phyloP scores from a whole-genome alignment of 53 echinoderm and acorn worm genomes.

The Crossaster papposus region DNA sequence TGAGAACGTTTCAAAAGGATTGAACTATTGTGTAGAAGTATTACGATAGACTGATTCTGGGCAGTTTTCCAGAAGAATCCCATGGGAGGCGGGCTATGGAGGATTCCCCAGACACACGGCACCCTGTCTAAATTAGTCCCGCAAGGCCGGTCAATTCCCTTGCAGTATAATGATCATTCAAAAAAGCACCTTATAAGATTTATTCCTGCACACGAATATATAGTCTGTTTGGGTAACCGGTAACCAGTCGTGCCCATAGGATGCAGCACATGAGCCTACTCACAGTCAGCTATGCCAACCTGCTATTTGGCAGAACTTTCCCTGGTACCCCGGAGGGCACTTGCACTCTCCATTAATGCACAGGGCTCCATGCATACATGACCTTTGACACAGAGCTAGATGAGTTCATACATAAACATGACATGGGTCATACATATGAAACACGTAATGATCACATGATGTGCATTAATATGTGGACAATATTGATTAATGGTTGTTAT shows the following conservation, averaged over 20 bases:
- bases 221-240: background rate
- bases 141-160: too few species aligned
- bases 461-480: background rate
- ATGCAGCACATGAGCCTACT: conserved; percentile 9
- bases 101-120: too few species aligned
- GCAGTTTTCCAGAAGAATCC: too few species aligned
- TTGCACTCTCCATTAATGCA: conserved; percentile 58
- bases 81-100: too few species aligned
- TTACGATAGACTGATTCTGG: too few species aligned
- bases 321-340: conserved; percentile 58
- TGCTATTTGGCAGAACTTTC: conserved; percentile 45
- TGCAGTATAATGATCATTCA: too few species aligned
- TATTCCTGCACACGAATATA: background rate
- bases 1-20: too few species aligned
- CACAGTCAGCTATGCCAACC: conserved; percentile 46
- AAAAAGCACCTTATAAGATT: too few species aligned
- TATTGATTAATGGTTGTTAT: background rate
- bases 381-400: conserved; percentile 47
- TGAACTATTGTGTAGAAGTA: too few species aligned
- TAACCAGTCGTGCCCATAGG: conserved; percentile 6
- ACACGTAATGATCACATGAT: background rate
- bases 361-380: conserved; percentile 59
- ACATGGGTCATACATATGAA: conserved; percentile 37
- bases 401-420: conserved; percentile 5
- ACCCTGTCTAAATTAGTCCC: too few species aligned